phyloP scores from a whole-genome alignment of 2,797 vertebrate species.

The Carcharodon carcharias region DNA sequence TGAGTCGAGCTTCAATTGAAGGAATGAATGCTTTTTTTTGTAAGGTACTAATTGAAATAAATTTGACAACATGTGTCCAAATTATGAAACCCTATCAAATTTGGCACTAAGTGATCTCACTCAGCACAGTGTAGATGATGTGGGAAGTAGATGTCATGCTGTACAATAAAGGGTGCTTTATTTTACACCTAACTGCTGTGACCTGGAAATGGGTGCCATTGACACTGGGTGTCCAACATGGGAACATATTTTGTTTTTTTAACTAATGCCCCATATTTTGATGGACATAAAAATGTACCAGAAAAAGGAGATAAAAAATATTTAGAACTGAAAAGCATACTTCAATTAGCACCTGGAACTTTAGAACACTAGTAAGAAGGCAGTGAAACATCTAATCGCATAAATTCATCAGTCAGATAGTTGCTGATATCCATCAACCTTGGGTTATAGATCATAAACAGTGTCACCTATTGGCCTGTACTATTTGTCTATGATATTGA shows the following conservation, averaged over 20 bases:
- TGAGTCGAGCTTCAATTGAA: not conserved
- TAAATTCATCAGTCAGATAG: not conserved
- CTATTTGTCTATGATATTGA: not conserved
- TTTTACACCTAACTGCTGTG: not conserved
- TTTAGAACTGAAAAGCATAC: not conserved
- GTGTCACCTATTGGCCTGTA: not conserved
- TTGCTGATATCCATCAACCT: not conserved
- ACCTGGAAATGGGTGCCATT: not conserved
- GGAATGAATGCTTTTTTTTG: not conserved
- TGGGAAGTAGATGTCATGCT: not conserved
- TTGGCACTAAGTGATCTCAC: not conserved
- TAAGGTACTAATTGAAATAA: not conserved
- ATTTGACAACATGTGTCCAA: not conserved
- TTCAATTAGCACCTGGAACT: not conserved
- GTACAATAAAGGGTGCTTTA: not conserved
- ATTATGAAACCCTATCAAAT: not conserved
- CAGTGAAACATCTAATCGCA: not conserved
- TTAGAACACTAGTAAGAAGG: not conserved
- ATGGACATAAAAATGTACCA: not conserved
- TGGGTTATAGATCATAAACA: not conserved
- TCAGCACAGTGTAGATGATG: not conserved
- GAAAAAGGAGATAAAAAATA: not conserved
- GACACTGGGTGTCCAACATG: not conserved
- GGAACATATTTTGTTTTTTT: not conserved
- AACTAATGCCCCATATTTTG: not conserved